Evolutionary conservation across 2,888 invertebrate genomes (phyloP), one percentile per base, ranked within the genome.

Genomic region (Autographa pulchrina): DNA sequence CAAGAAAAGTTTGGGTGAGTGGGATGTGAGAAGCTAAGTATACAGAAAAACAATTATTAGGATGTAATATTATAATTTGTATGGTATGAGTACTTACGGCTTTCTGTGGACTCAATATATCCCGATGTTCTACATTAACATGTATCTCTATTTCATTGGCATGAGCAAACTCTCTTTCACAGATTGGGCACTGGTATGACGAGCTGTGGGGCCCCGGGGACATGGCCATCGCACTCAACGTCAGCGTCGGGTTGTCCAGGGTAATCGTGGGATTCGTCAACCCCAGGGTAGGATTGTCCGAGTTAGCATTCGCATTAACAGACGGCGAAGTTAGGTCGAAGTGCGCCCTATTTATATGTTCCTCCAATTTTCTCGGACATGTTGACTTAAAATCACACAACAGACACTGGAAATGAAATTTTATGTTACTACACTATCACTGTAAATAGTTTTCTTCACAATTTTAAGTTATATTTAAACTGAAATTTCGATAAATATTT

Each of bases 281-380:
- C 11, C 91, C 91, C 69, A 91, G 61, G 2, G 93, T 96, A 56
- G 90, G 88, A 72, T 92, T 94, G 2, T 90, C 89, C 1, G 89
- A 84, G 81, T 94, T 94, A 67, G 89, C 89, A 81, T 95, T 95
- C 20, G 92, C 93, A 81, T 94, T 88, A 63, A 97, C 92, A 74
- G 97, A 97, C 14, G 98, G 98, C 60, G 98, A 98, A 9, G 97
- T 98, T 58, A 98, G 94, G 91, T 98, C 98, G 93, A 98, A 98
- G 91, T 98, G 98, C 77, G 97, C 97, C 65, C 98, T 96, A 91
- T 98, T 98, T 88, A 98, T 97, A 91, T 98, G 98, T 90, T 98
- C 98, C 88, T 98, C 98, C 78, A 98, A 93, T 86, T 97, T 97
- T 75, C 96, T 94, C 0, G 98, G 97, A 92, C 97, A 97, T 89